Conservation (phyloP, 2,888 invertebrate species). For the Epinotia demarniana region DNA sequence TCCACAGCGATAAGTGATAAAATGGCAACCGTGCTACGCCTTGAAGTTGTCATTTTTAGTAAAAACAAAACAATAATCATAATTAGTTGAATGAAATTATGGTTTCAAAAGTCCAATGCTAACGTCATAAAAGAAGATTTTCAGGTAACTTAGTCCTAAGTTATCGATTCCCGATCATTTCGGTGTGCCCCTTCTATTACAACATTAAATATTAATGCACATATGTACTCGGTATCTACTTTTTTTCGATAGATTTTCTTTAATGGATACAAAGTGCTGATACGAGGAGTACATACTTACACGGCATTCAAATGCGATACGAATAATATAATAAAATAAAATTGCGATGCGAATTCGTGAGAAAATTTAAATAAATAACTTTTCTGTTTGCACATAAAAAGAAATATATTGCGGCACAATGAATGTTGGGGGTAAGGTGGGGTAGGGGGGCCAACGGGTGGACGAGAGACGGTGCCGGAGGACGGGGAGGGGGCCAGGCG, state of each 20-base stretch:
- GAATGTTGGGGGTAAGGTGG: conserved; percentile 80
- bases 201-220: conserved; percentile 11
- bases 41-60: too few species aligned
- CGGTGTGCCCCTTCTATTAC: neutral
- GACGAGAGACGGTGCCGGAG: conserved; percentile 68
- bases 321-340: conserved; percentile 85
- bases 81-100: too few species aligned
- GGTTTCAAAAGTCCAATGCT: too few species aligned
- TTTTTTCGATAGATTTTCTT: conserved; percentile 53
- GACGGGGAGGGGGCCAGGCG: conserved; percentile 52
- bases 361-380: conserved; percentile 85
- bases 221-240: neutral
- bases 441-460: conserved; percentile 74
- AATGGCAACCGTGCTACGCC: too few species aligned
- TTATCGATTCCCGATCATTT: too few species aligned
- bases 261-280: conserved; percentile 53
- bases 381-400: conserved; percentile 85
- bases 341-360: conserved; percentile 85
- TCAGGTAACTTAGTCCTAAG: too few species aligned
- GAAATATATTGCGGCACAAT: conserved; percentile 85
- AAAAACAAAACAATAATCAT: too few species aligned
- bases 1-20: too few species aligned
- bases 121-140: too few species aligned
- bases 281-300: conserved; percentile 68
- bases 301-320: conserved; percentile 80